Base-by-base conservation (phyloP, 2,113 vertebrate species). In the Microcebus tavaratra region DNA sequence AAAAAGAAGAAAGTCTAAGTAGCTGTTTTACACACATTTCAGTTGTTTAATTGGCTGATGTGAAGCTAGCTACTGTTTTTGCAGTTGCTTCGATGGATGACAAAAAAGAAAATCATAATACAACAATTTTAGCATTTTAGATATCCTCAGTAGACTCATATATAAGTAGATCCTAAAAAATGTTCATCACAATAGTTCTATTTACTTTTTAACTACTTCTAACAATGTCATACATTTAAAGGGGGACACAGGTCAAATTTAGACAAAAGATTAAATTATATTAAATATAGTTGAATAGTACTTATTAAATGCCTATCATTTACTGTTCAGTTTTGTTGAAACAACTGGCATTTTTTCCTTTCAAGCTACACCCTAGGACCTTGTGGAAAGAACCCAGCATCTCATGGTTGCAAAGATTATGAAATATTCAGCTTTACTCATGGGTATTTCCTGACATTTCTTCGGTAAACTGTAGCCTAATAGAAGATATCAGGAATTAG, bases 361-460 rank as follows among this genome's bases (percentile, higher is more conserved):
- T 78, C 61, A 21, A 79, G 82, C 42, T 86, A 86, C 48, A 80
- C 15, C 72, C 79, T 68, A 97, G 90, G 90, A 80, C 70, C 36
- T 53, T 34, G 57, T 84, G 88, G 90, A 91, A 97, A 92, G 80
- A 94, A 81, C 73, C 93, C 91, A 79, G n/a, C 55, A 70, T 42
- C 88, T 96, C 87, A 59, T 20, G 15, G 63, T 31, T 93, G 79
- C 50, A 67, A 63, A 87, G 88, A 95, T 88, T 87, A 91, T 72
- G 95, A 92, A 86, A 80, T 45, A 87, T 12, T 88, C 73, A 87
- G 96, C 90, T 83, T 89, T 59, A 91, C 84, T 53, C 93, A 45
- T 53, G 92, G 96, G 93, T 84, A 88, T 97, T 97, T 96, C 97
- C 97, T 90, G 87, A 96, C 87, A 53, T 97, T 95, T 94, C 96